phyloP scores from a whole-genome alignment of 2,888 invertebrate genomes.

The Nymphalis c-album region DNA sequence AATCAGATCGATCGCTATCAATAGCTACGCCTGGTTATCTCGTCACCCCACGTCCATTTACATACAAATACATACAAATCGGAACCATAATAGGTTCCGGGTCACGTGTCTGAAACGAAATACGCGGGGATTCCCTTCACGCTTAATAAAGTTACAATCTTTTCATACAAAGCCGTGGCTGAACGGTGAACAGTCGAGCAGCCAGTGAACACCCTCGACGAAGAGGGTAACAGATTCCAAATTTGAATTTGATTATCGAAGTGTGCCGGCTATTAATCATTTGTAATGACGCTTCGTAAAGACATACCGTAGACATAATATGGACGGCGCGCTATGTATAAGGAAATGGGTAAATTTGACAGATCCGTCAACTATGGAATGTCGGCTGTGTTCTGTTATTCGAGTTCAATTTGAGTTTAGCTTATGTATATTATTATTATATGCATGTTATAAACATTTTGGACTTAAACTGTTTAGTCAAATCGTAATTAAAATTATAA shows the following conservation, averaged over 20 bases:
- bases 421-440: too few species aligned
- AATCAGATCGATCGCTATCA: conserved; percentile 74
- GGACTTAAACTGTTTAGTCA: too few species aligned
- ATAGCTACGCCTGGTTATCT: conserved; percentile 71
- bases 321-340: not conserved
- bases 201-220: conserved; percentile 52
- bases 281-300: conserved; percentile 74
- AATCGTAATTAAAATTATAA: too few species aligned
- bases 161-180: conserved; percentile 75
- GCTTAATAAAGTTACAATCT: conserved; percentile 80
- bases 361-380: not conserved
- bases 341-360: not conserved
- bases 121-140: conserved; percentile 77
- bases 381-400: not conserved
- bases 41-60: conserved; percentile 62
- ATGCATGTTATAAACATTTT: too few species aligned
- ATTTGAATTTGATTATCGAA: conserved; percentile 82
- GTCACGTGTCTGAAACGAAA: conserved; percentile 84
- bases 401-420: too few species aligned
- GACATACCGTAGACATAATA: conserved; percentile 47
- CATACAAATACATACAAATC: conserved; percentile 76
- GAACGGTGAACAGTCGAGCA: conserved; percentile 44
- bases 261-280: conserved; percentile 81
- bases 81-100: conserved; percentile 78
- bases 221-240: conserved; percentile 80